Evolutionary conservation across 2,113 vertebrate species (phyloP), one percentile per base, ranked within the genome.

Genomic region (Proterorhinus semilunaris): DNA sequence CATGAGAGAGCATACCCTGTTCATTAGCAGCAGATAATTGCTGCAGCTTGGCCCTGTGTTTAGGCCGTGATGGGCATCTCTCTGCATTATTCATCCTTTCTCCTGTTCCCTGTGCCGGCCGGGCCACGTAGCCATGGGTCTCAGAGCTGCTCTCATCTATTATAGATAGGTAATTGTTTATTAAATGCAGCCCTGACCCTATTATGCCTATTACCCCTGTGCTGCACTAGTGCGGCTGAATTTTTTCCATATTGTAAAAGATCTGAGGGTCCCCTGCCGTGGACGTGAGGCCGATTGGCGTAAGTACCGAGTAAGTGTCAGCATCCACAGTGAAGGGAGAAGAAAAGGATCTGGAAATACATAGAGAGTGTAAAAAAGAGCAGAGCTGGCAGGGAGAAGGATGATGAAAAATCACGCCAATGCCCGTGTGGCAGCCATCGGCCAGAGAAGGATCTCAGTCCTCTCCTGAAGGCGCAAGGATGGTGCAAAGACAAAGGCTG

Each of bases 81-180:
- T 42, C 81, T 92, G 89, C 91, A 93, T 93, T 93, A 94, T 94
- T 94, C 88, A 94, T 93, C 79, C 84, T 80, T 66, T 67, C 66
- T 64, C 66, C 68, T 73, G 58, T 63, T 66, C 69, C 64, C 69
- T 76, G 73, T 80, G 58, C 80, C 73, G 78, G 87, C 86, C 80
- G 62, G 83, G 82, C 83, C 88, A 76, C 69, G 82, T 78, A 59
- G 86, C 42, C 42, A 59, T 75, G 85, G 85, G 85, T 88, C 91
- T 82, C 86, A 76, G 87, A 91, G 88, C 87, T 55, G 58, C 82
- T 85, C 87, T 90, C 88, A 94, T 94, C 78, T 85, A 94, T 93
- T 91, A 94, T 94, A 91, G 88, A 94, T 93, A 81, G 87, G 86
- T 93, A 93, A 93, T 92, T 93, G 92, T 93, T 94, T 93, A 93